Conservation (phyloP, 53 echinoderm and acorn worm species). For the Pentamera pediparva region DNA sequence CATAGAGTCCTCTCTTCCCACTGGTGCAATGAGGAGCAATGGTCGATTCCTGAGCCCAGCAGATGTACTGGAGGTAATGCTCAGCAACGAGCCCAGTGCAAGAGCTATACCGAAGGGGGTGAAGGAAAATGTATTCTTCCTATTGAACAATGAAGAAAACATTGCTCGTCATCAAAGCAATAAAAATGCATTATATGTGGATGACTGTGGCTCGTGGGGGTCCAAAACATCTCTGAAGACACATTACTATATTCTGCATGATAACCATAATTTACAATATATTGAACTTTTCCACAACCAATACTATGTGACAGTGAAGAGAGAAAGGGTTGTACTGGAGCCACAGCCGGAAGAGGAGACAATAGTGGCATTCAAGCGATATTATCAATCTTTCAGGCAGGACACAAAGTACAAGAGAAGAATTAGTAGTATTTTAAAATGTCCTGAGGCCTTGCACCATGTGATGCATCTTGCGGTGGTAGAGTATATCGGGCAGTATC, state of each 20-base stretch:
- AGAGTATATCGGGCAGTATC: slow-evolving; percentile 21
- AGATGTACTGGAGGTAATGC: neutral
- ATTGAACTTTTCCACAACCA: neutral
- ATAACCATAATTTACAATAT: neutral
- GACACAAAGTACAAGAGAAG: neutral
- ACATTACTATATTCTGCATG: slow-evolving; percentile 19
- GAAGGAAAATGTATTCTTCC: neutral
- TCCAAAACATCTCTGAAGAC: neutral
- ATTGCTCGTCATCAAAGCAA: neutral
- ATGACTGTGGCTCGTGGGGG: slow-evolving; percentile 29
- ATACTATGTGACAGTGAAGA: neutral
- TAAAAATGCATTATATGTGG: neutral
- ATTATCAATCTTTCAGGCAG: slow-evolving; percentile 12
- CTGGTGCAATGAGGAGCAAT: neutral
- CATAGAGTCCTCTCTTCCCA: neutral
- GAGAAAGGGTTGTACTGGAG: neutral
- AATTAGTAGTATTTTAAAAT: neutral
- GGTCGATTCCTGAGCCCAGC: neutral
- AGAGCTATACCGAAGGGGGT: neutral
- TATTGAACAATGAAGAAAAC: slow-evolving; percentile 3
- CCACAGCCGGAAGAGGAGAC: slow-evolving; percentile 19
- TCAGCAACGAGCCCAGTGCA: neutral
- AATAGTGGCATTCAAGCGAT: slow-evolving; percentile 20
- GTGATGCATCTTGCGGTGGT: neutral
- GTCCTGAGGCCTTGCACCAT: neutral